phyloP scores from a whole-genome alignment of 2,797 vertebrate genomes.

The Clarias fuscus region DNA sequence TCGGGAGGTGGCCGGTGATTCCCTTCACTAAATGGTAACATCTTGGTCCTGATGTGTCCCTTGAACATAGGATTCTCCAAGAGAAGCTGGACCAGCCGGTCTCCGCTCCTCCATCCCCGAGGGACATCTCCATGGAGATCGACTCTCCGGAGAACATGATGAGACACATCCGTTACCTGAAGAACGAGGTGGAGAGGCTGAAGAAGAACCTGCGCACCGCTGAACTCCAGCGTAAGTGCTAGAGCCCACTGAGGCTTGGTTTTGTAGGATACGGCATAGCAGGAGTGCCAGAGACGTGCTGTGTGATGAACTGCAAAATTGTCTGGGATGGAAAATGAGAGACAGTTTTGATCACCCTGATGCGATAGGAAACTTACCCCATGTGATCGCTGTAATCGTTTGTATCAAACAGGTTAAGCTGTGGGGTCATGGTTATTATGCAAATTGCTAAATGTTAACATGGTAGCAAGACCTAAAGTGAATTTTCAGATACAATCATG shows the following conservation, averaged over 20 bases:
- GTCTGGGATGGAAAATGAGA: too few relatives aligned
- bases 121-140: conserved; percentile 99
- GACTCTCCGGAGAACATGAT: conserved; percentile 99
- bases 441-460: too few relatives aligned
- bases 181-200: conserved; percentile 96
- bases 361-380: too few relatives aligned
- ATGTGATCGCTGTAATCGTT: too few relatives aligned
- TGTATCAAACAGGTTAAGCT: too few relatives aligned
- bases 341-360: too few relatives aligned
- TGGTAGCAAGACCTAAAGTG: too few relatives aligned
- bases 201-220: conserved; percentile 97
- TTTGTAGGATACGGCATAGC: background rate
- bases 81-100: conserved; percentile 99
- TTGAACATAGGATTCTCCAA: conserved; percentile 87
- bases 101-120: conserved; percentile 93
- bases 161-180: conserved; percentile 97
- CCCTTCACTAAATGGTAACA: background rate
- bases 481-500: too few relatives aligned
- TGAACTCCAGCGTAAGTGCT: conserved; percentile 92
- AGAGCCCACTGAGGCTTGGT: background rate
- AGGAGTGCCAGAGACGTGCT: background rate
- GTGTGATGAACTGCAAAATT: too few relatives aligned
- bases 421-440: too few relatives aligned
- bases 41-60: background rate
- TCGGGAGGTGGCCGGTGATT: too few relatives aligned